Percentiles rank a stretch among this genome's conserved stretches.
Evolutionary conservation across 2,888 invertebrate species (phyloP).

Genomic region (Microplitis manilae): DNA sequence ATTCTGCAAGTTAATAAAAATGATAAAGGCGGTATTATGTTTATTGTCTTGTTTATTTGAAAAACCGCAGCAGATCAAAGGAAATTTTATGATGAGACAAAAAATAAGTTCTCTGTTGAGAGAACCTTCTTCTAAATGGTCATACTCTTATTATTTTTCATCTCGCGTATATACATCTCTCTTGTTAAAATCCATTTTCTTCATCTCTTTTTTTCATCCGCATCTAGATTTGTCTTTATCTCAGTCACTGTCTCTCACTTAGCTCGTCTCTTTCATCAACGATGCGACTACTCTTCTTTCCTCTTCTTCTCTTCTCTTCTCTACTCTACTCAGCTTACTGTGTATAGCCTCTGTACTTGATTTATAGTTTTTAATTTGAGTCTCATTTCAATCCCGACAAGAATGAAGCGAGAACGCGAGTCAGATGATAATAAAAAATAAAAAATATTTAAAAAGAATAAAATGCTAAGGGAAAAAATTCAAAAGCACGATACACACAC

Average conservation of each 20-base stretch:
- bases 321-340: conserved; percentile 40
- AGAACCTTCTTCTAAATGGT: not conserved
- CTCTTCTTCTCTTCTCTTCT: conserved; percentile 29
- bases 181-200: conserved; percentile 15
- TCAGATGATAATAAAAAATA: conserved; percentile 35
- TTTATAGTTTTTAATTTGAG: conserved; percentile 68
- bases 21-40: not conserved
- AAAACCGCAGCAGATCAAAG: not conserved
- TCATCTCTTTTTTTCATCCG: conserved; percentile 24
- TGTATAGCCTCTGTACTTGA: conserved; percentile 58
- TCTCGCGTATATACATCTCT: conserved; percentile 2
- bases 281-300: conserved; percentile 29
- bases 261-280: conserved; percentile 27
- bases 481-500: conserved; percentile 26
- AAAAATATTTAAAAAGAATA: not conserved
- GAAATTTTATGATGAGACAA: not conserved
- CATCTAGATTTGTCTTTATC: conserved; percentile 22
- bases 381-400: conserved; percentile 59
- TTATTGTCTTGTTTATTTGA: not conserved
- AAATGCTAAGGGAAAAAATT: conserved; percentile 32
- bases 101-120: conserved; percentile 15
- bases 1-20: not conserved
- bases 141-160: conserved; percentile 4
- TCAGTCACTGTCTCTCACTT: conserved; percentile 2
- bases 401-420: conserved; percentile 38